These are phyloP conservation scores for Pitangus sulphuratus DNA, from an alignment of 2,797 vertebrate genomes.

Conservation along the genomic window DNA sequence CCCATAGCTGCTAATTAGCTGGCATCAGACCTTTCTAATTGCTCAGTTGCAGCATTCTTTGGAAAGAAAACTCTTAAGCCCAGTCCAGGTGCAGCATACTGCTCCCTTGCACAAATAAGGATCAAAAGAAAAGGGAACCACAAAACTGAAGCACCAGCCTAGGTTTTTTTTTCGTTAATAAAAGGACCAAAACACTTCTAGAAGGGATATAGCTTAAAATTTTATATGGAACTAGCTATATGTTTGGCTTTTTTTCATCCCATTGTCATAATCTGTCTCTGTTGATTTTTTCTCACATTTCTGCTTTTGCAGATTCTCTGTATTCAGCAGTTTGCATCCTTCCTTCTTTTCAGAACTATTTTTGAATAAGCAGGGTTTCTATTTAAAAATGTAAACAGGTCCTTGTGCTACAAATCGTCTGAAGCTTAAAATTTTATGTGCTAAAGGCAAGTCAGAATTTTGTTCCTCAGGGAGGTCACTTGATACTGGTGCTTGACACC, in stretches of 20 bases:
- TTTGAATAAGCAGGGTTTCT: not conserved
- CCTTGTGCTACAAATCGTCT: not conserved
- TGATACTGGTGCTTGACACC: not conserved
- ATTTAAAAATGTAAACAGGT: not conserved
- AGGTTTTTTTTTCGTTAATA: not conserved
- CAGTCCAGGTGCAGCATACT: not conserved
- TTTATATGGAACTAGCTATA: not conserved
- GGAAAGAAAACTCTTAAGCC: not conserved
- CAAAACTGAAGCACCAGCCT: not conserved
- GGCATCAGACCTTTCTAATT: not conserved
- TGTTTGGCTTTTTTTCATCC: not conserved
- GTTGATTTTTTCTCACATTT: not conserved
- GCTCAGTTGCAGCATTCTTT: not conserved
- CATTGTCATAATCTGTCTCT: not conserved
- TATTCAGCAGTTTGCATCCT: not conserved
- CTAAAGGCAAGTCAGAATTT: not conserved
- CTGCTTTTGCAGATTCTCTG: not conserved
- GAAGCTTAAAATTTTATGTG: not conserved
- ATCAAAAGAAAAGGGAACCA: not conserved
- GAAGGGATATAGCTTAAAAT: not conserved
- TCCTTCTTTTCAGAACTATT: not conserved
- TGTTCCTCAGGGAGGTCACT: not conserved
- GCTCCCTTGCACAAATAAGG: not conserved
- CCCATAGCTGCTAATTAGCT: not conserved
- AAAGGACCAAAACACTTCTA: not conserved